These are phyloP conservation scores for Discoglossus pictus DNA, from an alignment of 2,797 vertebrate species.

Conservation along the genomic window DNA sequence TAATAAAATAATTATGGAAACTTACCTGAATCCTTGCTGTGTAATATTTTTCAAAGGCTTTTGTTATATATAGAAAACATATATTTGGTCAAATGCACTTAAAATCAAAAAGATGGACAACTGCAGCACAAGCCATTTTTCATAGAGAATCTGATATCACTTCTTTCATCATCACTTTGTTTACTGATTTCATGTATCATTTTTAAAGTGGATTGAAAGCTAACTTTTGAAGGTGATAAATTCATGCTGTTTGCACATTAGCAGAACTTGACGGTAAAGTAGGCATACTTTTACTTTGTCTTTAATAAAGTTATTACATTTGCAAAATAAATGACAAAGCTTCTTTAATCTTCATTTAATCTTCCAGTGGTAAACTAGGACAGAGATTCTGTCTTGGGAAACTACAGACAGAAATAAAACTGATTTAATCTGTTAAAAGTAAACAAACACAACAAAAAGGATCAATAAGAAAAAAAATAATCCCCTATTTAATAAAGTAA, in stretches of 20 bases:
- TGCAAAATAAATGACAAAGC: slow-evolving; percentile 31
- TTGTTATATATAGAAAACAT: too few relatives aligned
- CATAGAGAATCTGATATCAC: too few relatives aligned
- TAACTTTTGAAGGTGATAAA: not conserved
- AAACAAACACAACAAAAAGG: slow-evolving; percentile 20
- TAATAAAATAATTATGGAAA: too few relatives aligned
- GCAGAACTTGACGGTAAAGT: not conserved
- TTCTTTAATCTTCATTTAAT: slow-evolving; percentile 43
- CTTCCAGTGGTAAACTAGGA: slow-evolving; percentile 10
- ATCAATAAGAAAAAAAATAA: slow-evolving; percentile 22
- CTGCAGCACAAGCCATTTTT: too few relatives aligned
- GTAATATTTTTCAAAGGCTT: too few relatives aligned
- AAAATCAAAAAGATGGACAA: too few relatives aligned
- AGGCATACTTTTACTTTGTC: not conserved
- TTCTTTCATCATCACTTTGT: too few relatives aligned
- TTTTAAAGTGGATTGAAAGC: too few relatives aligned
- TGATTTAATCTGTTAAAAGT: slow-evolving; percentile 19
- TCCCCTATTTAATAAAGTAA: slow-evolving; percentile 19
- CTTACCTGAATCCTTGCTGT: too few relatives aligned
- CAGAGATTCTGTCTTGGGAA: slow-evolving; percentile 4
- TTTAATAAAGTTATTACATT: slow-evolving; percentile 27
- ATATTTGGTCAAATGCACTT: too few relatives aligned
- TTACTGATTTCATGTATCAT: too few relatives aligned
- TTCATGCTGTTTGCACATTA: slow-evolving; percentile 7
- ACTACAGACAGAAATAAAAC: slow-evolving; percentile 15